These are phyloP conservation scores for Notarius quadriscutis DNA, from an alignment of 2,113 vertebrate species.

Conservation along the genomic window DNA sequence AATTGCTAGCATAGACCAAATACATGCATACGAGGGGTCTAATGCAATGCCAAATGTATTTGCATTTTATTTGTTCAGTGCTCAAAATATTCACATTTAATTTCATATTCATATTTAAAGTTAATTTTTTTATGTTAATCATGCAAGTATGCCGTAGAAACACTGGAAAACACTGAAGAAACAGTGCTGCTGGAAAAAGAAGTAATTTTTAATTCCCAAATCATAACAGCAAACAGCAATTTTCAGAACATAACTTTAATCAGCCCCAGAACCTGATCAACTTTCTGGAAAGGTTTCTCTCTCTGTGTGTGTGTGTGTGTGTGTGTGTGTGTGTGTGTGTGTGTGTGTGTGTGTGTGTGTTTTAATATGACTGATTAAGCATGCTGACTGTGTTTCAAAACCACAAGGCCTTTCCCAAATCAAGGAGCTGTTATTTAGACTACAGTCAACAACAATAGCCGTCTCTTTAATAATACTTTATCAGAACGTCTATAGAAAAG, in stretches of 20 bases:
- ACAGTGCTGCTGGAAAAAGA: background rate
- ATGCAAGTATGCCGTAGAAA: background rate
- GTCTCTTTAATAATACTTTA: background rate
- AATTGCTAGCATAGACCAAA: background rate
- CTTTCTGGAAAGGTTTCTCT: background rate
- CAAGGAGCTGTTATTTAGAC: background rate
- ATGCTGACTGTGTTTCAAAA: background rate
- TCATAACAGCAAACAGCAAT: background rate
- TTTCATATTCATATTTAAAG: background rate
- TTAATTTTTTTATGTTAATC: background rate
- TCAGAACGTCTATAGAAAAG: background rate
- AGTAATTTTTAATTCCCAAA: background rate
- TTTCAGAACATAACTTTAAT: background rate
- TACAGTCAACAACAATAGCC: background rate
- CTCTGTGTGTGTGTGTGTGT: no score
- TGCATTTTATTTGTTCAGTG: background rate
- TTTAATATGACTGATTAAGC: background rate
- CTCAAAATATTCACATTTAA: background rate
- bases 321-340: no score
- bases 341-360: no score
- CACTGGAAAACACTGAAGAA: background rate
- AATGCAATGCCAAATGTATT: background rate
- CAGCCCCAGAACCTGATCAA: background rate
- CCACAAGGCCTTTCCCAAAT: background rate
- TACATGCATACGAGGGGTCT: background rate